Evolutionary conservation across 2,113 vertebrate genomes (phyloP).

Genomic region (Himantopus leucocephalus): DNA sequence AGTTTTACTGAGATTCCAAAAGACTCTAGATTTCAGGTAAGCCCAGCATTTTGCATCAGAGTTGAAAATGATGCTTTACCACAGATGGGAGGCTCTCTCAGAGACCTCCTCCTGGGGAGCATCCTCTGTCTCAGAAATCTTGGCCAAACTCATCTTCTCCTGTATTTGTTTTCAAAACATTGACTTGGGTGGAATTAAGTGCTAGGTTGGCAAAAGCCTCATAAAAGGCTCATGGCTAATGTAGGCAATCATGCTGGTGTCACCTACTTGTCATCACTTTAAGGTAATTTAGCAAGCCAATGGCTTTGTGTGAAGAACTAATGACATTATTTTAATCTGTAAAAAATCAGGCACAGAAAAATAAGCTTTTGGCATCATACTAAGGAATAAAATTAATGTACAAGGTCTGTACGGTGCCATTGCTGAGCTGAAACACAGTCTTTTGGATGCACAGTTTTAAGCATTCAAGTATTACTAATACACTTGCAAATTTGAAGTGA

Average conservation of each 20-base stretch:
- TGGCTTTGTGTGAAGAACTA: neutral
- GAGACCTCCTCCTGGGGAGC: neutral
- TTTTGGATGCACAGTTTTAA: neutral
- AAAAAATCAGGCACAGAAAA: neutral
- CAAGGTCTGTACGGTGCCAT: neutral
- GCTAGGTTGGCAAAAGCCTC: neutral
- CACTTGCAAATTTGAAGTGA: neutral
- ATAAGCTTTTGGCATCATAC: neutral
- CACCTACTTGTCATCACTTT: neutral
- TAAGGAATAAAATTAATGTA: neutral
- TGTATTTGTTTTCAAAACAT: neutral
- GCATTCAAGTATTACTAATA: neutral
- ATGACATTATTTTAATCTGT: neutral
- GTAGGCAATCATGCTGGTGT: neutral
- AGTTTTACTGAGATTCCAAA: neutral
- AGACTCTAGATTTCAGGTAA: neutral
- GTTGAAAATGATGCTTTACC: neutral
- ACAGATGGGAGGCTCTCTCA: fast-evolving
- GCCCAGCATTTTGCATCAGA: neutral
- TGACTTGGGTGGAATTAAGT: neutral
- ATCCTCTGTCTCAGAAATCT: neutral
- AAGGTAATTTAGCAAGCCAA: neutral
- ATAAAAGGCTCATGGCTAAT: neutral
- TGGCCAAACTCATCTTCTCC: neutral
- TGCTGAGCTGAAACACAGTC: neutral